phyloP scores from a whole-genome alignment of 2,888 invertebrate species.

The Spisula solida region DNA sequence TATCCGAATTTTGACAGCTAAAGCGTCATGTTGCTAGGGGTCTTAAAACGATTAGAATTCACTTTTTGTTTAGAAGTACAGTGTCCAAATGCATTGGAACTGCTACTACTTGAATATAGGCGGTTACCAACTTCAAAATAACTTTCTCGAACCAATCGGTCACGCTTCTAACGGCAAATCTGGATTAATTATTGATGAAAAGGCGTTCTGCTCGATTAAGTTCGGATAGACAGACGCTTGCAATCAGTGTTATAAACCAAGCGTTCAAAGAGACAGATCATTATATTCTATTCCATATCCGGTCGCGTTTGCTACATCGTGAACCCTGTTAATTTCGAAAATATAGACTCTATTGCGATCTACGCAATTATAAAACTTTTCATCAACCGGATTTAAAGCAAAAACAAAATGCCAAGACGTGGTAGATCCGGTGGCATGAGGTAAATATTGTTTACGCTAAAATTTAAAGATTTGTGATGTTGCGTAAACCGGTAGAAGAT shows the following conservation, averaged over 20 bases:
- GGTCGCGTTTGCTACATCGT: not conserved
- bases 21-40: constrained; percentile 52
- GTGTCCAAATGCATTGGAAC: not conserved
- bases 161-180: constrained; percentile 29
- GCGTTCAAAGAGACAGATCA: constrained; percentile 5
- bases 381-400: not conserved
- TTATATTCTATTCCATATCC: not conserved
- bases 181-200: constrained; percentile 38
- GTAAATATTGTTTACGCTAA: not conserved
- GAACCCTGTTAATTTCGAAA: no score
- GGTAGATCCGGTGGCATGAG: constrained; percentile 42
- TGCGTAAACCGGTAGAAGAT: not conserved
- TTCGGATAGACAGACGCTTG: constrained; percentile 28
- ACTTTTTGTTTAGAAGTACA: not conserved
- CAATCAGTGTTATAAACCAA: not conserved
- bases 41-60: not conserved
- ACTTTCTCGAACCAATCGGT: constrained; percentile 12
- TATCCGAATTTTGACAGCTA: constrained; percentile 20
- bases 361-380: not conserved
- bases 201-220: constrained; percentile 18
- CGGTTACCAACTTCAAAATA: not conserved
- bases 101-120: not conserved
- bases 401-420: constrained; percentile 47
- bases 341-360: no score
- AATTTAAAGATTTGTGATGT: not conserved